A percentile compares a stretch with the other conserved stretches of the same genome.
These are phyloP conservation scores for Ceyx cyanopectus DNA, from an alignment of 2,113 vertebrate species.

Conservation along the genomic window DNA sequence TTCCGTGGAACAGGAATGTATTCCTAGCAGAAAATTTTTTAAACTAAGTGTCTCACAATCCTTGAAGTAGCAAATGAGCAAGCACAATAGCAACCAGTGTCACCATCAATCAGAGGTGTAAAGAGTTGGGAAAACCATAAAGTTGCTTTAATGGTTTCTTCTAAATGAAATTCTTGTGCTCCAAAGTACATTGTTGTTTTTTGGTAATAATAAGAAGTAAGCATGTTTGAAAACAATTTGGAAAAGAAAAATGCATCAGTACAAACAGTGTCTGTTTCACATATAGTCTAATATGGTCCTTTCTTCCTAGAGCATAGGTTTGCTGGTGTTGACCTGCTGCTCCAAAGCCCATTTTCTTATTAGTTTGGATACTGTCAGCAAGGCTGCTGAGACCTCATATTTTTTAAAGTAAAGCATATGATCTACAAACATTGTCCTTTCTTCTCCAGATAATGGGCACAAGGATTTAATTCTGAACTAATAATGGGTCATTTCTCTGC, in stretches of 20 bases:
- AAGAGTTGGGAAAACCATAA: not conserved
- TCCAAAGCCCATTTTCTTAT: not conserved
- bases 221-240: not conserved
- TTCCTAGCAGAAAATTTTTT: not conserved
- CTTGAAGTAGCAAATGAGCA: not conserved
- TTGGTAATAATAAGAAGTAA: not conserved
- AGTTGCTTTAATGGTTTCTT: not conserved
- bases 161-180: not conserved
- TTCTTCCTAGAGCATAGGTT: not conserved
- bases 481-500: not conserved
- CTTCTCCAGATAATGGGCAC: not conserved
- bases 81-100: not conserved
- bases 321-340: not conserved
- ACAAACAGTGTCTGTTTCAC: not conserved
- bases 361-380: not conserved
- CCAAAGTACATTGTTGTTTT: not conserved
- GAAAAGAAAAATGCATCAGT: not conserved
- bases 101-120: not conserved
- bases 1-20: not conserved
- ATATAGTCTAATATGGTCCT: not conserved
- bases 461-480: not conserved
- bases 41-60: accelerated
- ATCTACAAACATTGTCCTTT: not conserved
- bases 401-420: not conserved
- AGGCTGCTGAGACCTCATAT: not conserved